These are phyloP conservation scores for Nothoprocta pentlandii DNA, from an alignment of 2,113 vertebrate genomes.

Conservation along the genomic window DNA sequence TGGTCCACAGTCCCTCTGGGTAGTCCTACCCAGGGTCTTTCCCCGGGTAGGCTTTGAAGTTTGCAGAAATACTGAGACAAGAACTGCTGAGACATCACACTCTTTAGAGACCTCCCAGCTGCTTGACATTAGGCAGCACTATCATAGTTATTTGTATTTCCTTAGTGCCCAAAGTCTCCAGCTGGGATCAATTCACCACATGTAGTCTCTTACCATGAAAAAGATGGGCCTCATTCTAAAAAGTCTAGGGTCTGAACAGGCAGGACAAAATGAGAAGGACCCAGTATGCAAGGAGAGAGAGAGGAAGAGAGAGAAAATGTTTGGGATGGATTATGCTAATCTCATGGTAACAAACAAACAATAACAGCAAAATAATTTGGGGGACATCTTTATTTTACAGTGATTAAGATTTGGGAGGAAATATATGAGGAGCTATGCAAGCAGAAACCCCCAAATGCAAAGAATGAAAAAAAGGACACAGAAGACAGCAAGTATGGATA, in stretches of 20 bases:
- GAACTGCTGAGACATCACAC: not conserved
- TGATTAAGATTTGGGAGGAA: not conserved
- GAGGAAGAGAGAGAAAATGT: not conserved
- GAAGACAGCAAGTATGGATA: not conserved
- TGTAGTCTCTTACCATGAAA: not conserved
- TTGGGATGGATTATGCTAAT: not conserved
- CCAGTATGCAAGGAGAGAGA: not conserved
- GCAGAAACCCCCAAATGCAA: not conserved
- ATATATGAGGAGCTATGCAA: rapidly evolving
- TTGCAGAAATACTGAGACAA: not conserved
- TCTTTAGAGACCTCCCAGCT: not conserved
- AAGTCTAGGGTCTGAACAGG: not conserved
- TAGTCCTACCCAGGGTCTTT: not conserved
- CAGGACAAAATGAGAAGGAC: not conserved
- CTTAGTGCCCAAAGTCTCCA: not conserved
- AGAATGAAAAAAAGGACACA: not conserved
- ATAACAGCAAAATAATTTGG: not conserved
- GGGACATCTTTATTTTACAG: not conserved
- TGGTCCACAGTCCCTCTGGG: not conserved
- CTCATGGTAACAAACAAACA: not conserved
- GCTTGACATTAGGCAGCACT: not conserved
- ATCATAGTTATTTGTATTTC: conserved; percentile 33
- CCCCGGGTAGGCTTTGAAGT: not conserved
- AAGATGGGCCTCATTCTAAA: not conserved
- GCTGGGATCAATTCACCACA: not conserved